Evolutionary conservation across 2,797 vertebrate species (phyloP).

Genomic region (Aulostomus chinensis): DNA sequence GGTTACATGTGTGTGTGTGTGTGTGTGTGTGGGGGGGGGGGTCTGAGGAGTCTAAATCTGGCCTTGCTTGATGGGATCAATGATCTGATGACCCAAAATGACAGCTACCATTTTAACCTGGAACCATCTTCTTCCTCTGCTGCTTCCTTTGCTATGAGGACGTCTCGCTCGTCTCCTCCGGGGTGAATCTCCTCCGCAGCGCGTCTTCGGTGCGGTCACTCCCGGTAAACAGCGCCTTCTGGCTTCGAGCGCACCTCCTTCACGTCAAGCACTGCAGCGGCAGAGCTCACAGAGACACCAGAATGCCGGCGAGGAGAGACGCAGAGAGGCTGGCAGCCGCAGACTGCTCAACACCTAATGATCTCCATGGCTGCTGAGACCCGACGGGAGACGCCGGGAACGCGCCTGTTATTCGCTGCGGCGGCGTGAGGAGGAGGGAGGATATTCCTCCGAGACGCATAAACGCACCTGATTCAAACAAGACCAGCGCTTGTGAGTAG

Average conservation of each 20-base stretch:
- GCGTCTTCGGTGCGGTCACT: conserved; percentile 13
- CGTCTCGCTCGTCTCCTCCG: too few species aligned
- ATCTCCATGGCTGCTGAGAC: conserved; percentile 57
- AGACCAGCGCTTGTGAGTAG: not conserved
- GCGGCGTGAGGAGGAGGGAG: conserved; percentile 18
- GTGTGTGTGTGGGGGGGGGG: too few species aligned
- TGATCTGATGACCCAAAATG: too few species aligned
- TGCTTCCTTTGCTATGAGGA: too few species aligned
- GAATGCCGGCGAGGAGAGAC: conserved; percentile 33
- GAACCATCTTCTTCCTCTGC: too few species aligned
- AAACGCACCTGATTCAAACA: not conserved
- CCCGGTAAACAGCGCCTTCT: conserved; percentile 42
- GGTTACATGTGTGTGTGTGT: too few species aligned
- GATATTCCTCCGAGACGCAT: too few species aligned
- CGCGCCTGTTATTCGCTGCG: conserved; percentile 51
- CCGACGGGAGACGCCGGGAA: conserved; percentile 47
- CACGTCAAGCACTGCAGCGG: conserved; percentile 30
- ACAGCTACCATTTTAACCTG: too few species aligned
- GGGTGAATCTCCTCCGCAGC: not conserved
- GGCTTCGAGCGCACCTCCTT: conserved; percentile 20
- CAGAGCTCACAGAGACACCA: conserved; percentile 20
- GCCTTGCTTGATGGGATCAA: too few species aligned
- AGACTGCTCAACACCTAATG: conserved; percentile 50
- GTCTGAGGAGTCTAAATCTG: too few species aligned
- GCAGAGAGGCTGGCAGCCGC: conserved; percentile 26